Base-by-base conservation (phyloP, 1,140 invertebrate species). In the Oscheius sp. region DNA sequence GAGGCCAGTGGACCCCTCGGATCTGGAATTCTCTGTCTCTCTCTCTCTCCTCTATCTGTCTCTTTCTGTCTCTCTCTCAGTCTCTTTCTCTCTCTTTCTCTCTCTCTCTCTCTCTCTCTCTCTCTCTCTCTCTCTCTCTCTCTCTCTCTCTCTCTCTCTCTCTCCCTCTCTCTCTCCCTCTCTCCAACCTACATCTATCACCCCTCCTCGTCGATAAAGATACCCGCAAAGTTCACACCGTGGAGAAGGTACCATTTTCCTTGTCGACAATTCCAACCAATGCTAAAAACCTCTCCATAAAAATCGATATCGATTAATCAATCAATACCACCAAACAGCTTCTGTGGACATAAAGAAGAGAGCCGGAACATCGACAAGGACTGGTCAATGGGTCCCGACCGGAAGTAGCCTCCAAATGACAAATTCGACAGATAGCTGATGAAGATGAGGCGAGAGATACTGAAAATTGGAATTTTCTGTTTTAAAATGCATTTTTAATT, bases 281-380 rank as follows among this genome's bases (percentile, higher is more conserved):
- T 71, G 68, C 68, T 71, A 36, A 46, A n/a, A n/a, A n/a, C n/a
- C n/a, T n/a, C n/a, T n/a, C n/a, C n/a, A n/a, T n/a, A n/a, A n/a
- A 71, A 68, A 4, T 7, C 7, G 23, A 20, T 23, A 13, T 55
- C 4, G 23, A 13, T 55, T n/a, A n/a, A n/a, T 7, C 7, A 55
- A 4, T 4, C 78, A 82, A 78, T 82, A 88, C 88, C 87, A 87
- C 85, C 34, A 88, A 79, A 80, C 88, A 88, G 26, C 82, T 81
- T 69, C 85, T 84, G 78, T 88, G 88, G 35, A 88, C 87, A 79
- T 85, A 88, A 76, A 86, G 84, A 75, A 88, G 85, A 3, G 86
- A 87, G 10, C 88, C 88, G 38, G 86, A 81, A 79, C 88, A 88
- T 65, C 87, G 73, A 79, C 88, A 88, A 2, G 88, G 88, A 10